A percentile compares a stretch with the other conserved stretches of the same genome.
Evolutionary conservation across 2,113 vertebrate species (phyloP).

Genomic region (Coturnix japonica): DNA sequence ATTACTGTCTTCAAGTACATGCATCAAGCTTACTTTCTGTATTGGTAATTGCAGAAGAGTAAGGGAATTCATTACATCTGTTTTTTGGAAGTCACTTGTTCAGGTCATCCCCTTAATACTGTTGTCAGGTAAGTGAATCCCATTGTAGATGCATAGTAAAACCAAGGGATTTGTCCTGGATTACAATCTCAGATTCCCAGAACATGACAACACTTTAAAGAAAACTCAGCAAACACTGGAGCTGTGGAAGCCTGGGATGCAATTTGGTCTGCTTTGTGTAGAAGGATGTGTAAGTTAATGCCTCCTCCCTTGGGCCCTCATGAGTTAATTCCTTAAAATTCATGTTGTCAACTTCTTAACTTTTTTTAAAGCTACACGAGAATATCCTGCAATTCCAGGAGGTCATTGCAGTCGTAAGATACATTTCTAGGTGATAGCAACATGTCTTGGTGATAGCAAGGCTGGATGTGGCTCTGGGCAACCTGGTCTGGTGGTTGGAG

Average conservation of each 20-base stretch:
- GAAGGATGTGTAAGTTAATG: not conserved
- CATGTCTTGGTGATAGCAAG: not conserved
- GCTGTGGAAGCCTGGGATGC: not conserved
- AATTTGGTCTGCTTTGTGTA: not conserved
- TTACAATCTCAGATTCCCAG: not conserved
- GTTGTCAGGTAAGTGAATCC: not conserved
- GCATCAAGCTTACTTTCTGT: not conserved
- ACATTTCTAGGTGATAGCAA: not conserved
- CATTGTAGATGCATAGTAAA: not conserved
- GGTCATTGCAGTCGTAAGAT: not conserved
- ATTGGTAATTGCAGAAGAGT: not conserved
- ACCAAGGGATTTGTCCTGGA: not conserved
- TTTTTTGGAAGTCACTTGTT: not conserved
- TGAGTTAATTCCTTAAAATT: not conserved
- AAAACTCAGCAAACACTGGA: not conserved
- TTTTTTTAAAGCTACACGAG: not conserved
- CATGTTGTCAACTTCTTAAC: not conserved
- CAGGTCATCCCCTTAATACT: not conserved
- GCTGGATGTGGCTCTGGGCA: too few relatives aligned
- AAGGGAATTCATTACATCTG: not conserved
- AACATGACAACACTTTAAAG: not conserved
- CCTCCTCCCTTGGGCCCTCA: not conserved
- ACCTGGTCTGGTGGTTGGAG: too few relatives aligned
- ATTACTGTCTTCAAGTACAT: not conserved
- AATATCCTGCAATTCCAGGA: not conserved